Base-by-base conservation (phyloP, 1,140 invertebrate genomes). In the Sinella curviseta region DNA sequence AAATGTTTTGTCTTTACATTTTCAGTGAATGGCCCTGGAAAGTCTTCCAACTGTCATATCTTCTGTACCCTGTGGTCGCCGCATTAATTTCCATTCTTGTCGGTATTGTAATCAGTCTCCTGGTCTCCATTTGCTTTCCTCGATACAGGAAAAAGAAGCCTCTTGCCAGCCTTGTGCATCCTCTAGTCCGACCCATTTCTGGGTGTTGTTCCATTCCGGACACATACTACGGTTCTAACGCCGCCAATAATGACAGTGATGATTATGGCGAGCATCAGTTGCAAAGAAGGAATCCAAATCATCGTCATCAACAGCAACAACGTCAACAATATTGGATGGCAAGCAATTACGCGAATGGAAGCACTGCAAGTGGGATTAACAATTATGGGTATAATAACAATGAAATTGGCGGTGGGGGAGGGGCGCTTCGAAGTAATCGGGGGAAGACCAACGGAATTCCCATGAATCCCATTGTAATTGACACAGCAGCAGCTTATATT, bases 391-490 rank as follows among this genome's bases (percentile, higher is more conserved):
- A 48, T 20, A 48, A 8, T 48, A 20, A 20, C 8, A 12, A 8
- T 20, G 39, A 48, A 20, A 12, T 48, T 48, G 39, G 39, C 57
- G 24, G 24, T 17, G 24, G 24, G 39, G 17, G 39, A 48, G 39
- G 4, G 24, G 24, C 57, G 12, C 57, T 3, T 60, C 3, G 57
- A 60, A 48, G 20, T n/a, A 60, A 60, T 17, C 24, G 57, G 14
- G 3, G 24, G 24, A 26, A 60, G 12, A 3, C 12, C 24, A 70
- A 70, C n/a, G 65, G 65, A 14, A 70, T 70, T 14, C 65, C 65
- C 24, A 70, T 70, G 65, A 70, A 33, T 70, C 65, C 65, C 31
- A 70, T 70, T 70, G 65, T 33, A 33, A 70, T 70, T 31, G 65
- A 70, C 65, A 70, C 65, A 70, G 30, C 30, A 24, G 65, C 65